phyloP scores from a whole-genome alignment of 2,113 vertebrate genomes.

The Odocoileus hemionus region DNA sequence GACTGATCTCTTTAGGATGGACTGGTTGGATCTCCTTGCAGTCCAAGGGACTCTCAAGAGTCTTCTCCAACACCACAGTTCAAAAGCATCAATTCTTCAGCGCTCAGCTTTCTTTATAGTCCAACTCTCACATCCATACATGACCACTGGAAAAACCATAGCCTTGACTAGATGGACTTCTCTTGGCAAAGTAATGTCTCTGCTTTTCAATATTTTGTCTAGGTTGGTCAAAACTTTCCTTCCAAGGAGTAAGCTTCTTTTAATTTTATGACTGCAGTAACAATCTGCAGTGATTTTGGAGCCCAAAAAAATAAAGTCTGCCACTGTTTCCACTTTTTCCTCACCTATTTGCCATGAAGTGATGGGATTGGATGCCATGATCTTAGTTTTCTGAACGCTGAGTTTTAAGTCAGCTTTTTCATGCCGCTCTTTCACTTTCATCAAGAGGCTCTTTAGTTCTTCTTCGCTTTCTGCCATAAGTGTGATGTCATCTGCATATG shows the following conservation, averaged over 20 bases:
- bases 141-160: not conserved
- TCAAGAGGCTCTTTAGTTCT: not conserved
- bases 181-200: not conserved
- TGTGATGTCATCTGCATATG: not conserved
- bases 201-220: not conserved
- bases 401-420: not conserved
- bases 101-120: not conserved
- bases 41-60: not conserved
- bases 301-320: not conserved
- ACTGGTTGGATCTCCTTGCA: not conserved
- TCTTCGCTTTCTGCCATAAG: not conserved
- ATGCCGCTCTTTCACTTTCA: not conserved
- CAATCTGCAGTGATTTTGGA: not conserved
- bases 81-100: not conserved
- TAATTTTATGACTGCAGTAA: not conserved
- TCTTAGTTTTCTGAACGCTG: not conserved
- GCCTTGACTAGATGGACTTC: not conserved
- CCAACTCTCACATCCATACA: not conserved
- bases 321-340: not conserved
- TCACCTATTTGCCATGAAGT: not conserved
- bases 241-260: not conserved
- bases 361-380: not conserved
- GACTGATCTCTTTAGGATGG: not conserved
- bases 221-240: not conserved
- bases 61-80: not conserved